Percentiles rank a stretch among this genome's conserved stretches.
These are phyloP conservation scores for Phthorimaea operculella DNA, from an alignment of 1,140 invertebrate genomes.

Conservation along the genomic window DNA sequence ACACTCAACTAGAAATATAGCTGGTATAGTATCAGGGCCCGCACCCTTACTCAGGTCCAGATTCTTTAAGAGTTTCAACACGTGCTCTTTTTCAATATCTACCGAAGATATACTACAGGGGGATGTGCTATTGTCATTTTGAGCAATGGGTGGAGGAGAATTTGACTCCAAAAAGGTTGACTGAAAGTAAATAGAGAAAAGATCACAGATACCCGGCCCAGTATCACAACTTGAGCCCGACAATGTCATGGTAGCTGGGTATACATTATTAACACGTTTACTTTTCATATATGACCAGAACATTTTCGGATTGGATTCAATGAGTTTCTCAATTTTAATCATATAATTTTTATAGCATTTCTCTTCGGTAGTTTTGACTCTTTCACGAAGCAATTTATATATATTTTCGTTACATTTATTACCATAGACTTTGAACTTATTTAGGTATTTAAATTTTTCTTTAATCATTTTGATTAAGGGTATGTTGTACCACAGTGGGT, in stretches of 20 bases:
- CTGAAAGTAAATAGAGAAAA: neutral
- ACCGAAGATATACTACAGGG: neutral
- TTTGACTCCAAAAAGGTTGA: neutral
- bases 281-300: neutral
- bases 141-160: neutral
- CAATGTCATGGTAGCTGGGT: neutral
- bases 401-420: neutral
- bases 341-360: neutral
- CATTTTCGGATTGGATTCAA: neutral
- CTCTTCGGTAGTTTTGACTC: neutral
- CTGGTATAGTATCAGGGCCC: conserved; percentile 2
- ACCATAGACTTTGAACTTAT: neutral
- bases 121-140: neutral
- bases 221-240: neutral
- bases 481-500: no score
- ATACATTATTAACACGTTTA: neutral
- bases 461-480: neutral
- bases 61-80: neutral
- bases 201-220: neutral
- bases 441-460: neutral
- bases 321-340: neutral
- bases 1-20: neutral
- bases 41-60: neutral
- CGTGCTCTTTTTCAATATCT: neutral
- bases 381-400: neutral